These are phyloP conservation scores for Hemicordylus capensis DNA, from an alignment of 2,113 vertebrate genomes.

Conservation along the genomic window DNA sequence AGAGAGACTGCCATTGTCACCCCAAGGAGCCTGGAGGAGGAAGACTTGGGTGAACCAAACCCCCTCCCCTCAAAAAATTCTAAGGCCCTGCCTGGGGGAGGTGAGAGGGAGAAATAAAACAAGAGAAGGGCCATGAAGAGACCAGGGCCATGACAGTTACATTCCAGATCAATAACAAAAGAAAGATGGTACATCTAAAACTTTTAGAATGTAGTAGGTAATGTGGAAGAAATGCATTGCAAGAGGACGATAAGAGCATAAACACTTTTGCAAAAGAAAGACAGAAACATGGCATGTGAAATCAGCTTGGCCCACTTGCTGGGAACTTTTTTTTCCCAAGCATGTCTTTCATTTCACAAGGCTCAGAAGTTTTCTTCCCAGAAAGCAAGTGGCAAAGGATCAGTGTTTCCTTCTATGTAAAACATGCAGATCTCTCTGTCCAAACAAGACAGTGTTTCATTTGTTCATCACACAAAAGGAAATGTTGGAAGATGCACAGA, in stretches of 20 bases:
- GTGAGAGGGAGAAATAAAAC: slow-evolving; percentile 2
- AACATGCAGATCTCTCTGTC: slow-evolving; percentile 57
- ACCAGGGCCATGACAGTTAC: too few species aligned
- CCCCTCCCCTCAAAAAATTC: too few species aligned
- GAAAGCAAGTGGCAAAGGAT: not conserved
- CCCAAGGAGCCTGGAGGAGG: too few species aligned
- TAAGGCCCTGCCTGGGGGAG: too few species aligned
- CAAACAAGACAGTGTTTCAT: slow-evolving; percentile 56
- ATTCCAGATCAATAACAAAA: not conserved
- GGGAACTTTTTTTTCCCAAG: not conserved
- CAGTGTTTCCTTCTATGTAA: slow-evolving; percentile 38
- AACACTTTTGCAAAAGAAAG: not conserved
- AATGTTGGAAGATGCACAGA: slow-evolving; percentile 55
- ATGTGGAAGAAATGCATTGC: not conserved
- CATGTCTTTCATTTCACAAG: slow-evolving; percentile 6
- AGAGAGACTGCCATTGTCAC: too few species aligned
- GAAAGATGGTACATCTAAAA: not conserved
- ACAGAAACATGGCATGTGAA: not conserved
- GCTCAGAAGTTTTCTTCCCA: not conserved
- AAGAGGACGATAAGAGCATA: not conserved
- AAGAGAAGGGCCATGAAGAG: not conserved
- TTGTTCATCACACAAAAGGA: slow-evolving; percentile 51
- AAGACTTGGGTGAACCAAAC: too few species aligned
- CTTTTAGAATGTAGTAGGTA: not conserved
- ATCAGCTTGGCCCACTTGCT: not conserved